Base-by-base conservation (phyloP, 2,797 vertebrate genomes). In the Anguilla anguilla region DNA sequence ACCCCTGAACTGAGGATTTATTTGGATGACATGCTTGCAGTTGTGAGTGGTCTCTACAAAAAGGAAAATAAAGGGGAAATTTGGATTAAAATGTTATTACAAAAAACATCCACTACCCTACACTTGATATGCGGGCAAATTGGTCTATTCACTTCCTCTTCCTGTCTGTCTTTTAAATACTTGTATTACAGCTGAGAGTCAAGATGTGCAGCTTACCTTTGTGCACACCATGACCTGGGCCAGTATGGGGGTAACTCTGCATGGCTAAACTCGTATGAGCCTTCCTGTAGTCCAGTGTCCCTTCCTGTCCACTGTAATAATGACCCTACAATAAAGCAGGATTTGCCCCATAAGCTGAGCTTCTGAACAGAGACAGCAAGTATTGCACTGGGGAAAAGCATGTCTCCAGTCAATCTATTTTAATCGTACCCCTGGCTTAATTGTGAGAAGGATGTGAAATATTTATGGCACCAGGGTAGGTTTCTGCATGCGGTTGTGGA, bases 381-480 rank as follows among this genome's bases (percentile, higher is more conserved):
- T 15, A 59, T 57, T 57, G 43, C 79, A n/a, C 83, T 57, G 51
- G 51, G 53, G 83, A 84, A 39, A 17, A 55, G n/a, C 17, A 6
- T 46, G 22, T 53, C 55, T 84, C 55, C 11, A 55, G n/a, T 84
- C 31, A 19, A 55, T 59, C 83, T 84, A 84, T 84, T 84, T 84
- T 55, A 84, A 84, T 84, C 83, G 59, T 6, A 15, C 53, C 25
- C 28, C 25, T 3, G 28, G 51, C 35, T 84, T 84, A 84, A 84
- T 84, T 84, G 83, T 84, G 15, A 0, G 19, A 59, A 59, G 83
- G n/a, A 6, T 13, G 2, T 55, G 4, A 84, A 84, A 59, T 84
- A 84, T 84, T 55, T 57, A 55, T 84, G 11, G 51, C n/a, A 15
- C 10, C 83, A 57, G 83, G 53, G 35, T 39, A 84, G 83, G 59